phyloP scores from a whole-genome alignment of 2,113 vertebrate genomes.

The Hylia prasina region DNA sequence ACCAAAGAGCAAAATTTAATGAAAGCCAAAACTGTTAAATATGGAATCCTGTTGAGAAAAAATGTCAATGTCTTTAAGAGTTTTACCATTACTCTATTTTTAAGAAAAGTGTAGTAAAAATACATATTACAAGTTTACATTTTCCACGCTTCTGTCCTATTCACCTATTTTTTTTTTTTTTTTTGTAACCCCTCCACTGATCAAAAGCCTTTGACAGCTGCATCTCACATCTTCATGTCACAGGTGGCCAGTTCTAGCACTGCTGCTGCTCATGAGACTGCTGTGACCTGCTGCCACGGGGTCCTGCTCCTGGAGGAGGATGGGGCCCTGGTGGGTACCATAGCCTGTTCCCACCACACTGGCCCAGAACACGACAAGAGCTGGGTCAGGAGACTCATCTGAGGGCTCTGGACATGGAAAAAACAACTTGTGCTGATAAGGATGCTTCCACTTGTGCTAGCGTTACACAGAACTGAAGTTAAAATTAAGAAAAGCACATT shows the following conservation, averaged over 20 bases:
- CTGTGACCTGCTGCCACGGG: not conserved
- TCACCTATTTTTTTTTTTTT: not conserved
- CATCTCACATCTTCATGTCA: constrained; percentile 20
- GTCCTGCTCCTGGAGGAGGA: constrained; percentile 30
- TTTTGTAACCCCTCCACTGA: constrained; percentile 18
- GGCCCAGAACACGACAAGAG: not conserved
- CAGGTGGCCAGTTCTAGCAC: constrained; percentile 31
- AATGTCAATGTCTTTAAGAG: constrained; percentile 76
- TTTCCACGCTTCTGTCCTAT: constrained; percentile 63
- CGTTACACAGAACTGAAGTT: not conserved
- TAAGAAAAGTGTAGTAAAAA: constrained; percentile 89
- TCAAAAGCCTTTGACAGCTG: constrained; percentile 54
- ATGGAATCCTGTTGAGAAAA: constrained; percentile 80
- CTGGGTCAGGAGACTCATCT: not conserved
- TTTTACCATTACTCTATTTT: constrained; percentile 78
- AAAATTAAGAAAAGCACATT: constrained; percentile 6
- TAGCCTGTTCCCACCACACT: not conserved
- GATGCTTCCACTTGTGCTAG: not conserved
- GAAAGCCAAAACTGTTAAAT: constrained; percentile 80
- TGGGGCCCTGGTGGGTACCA: not conserved
- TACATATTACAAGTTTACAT: constrained; percentile 84
- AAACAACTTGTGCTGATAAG: not conserved
- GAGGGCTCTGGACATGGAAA: not conserved
- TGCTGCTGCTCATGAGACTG: not conserved
- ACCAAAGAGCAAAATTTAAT: constrained; percentile 86